These are phyloP conservation scores for Musca vetustissima DNA, from an alignment of 1,140 invertebrate species.

Conservation along the genomic window DNA sequence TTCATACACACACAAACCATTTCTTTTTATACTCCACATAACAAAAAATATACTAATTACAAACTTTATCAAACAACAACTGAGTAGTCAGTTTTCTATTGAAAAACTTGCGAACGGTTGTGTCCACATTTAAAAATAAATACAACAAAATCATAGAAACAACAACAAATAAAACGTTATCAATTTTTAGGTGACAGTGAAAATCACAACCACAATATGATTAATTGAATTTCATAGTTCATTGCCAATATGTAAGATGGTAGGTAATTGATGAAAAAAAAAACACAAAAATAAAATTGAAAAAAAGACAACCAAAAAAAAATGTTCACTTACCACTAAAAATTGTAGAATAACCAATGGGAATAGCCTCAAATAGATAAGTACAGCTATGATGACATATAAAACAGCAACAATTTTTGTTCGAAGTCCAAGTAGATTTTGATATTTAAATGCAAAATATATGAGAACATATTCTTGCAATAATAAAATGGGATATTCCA, in stretches of 20 bases:
- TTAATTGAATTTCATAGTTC: constrained; percentile 15
- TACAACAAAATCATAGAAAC: too few species aligned
- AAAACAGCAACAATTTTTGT: constrained; percentile 55
- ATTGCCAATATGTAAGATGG: background rate
- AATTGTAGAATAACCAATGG: constrained; percentile 62
- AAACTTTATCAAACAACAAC: too few species aligned
- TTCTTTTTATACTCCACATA: too few species aligned
- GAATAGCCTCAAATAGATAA: constrained; percentile 60
- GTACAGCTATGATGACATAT: constrained; percentile 58
- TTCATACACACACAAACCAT: too few species aligned
- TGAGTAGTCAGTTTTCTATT: too few species aligned
- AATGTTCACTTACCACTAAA: constrained; percentile 62
- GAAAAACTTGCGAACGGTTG: too few species aligned
- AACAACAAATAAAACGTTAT: too few species aligned
- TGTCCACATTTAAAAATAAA: too few species aligned
- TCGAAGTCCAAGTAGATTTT: constrained; percentile 58
- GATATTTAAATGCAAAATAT: constrained; percentile 64
- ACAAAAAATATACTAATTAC: too few species aligned
- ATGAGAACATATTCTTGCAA: constrained; percentile 67
- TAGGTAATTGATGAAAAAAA: background rate
- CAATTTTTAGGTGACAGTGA: background rate
- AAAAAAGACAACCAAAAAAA: background rate
- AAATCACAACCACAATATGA: constrained; percentile 3
- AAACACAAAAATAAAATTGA: background rate
- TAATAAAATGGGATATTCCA: constrained; percentile 71